Conservation (phyloP, 2,797 vertebrate genomes). For the Crypturellus tataupa region DNA sequence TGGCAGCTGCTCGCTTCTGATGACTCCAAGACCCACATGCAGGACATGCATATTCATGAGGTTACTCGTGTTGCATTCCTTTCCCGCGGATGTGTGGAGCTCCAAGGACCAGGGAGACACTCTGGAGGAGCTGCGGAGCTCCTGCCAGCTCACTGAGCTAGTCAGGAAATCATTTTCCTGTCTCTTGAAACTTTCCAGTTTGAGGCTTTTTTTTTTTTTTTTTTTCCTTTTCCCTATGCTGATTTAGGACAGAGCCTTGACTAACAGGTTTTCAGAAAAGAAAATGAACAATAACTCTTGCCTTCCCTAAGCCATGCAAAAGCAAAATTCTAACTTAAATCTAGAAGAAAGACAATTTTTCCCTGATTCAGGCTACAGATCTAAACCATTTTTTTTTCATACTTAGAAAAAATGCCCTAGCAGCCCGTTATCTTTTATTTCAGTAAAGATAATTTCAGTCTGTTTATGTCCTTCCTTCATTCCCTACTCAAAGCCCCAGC, state of each 20-base stretch:
- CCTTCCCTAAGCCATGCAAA: not conserved
- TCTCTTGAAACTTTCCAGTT: constrained; percentile 17
- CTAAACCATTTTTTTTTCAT: not conserved
- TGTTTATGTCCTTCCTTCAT: not conserved
- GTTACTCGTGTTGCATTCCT: constrained; percentile 49
- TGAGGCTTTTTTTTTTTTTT: not conserved
- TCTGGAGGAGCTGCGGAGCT: constrained; percentile 12
- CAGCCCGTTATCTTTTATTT: not conserved
- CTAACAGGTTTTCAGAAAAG: not conserved
- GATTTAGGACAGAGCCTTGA: not conserved
- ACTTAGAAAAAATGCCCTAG: not conserved
- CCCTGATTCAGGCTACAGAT: not conserved
- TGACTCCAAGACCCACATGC: constrained; percentile 63
- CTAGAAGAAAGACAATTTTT: not conserved
- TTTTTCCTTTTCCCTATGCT: not conserved
- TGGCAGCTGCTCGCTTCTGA: constrained; percentile 54
- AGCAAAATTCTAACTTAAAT: not conserved
- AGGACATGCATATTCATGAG: constrained; percentile 67
- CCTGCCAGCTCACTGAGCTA: constrained; percentile 6
- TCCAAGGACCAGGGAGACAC: constrained; percentile 27
- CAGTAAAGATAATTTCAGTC: not conserved
- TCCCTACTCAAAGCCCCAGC: not conserved
- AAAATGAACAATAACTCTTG: not conserved
- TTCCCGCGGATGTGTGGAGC: constrained; percentile 51
- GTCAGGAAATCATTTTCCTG: constrained; percentile 33